A percentile compares a stretch with the other conserved stretches of the same genome.
These are phyloP conservation scores for Esox niger DNA, from an alignment of 2,113 vertebrate species.

Conservation along the genomic window DNA sequence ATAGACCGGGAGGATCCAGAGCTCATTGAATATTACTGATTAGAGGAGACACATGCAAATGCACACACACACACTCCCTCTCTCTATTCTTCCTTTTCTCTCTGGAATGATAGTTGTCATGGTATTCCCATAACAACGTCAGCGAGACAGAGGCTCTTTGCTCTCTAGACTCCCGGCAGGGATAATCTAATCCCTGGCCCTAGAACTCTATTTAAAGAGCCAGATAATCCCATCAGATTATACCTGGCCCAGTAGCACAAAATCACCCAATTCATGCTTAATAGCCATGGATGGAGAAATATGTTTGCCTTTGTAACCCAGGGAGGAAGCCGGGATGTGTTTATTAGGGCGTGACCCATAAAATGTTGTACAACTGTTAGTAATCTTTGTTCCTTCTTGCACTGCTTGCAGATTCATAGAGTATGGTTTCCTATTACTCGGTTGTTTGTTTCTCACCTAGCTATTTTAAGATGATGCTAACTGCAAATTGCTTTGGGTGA, in stretches of 20 bases:
- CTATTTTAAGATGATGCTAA: too few relatives aligned
- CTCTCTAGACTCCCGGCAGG: slow-evolving; percentile 33
- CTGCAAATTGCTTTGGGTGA: too few relatives aligned
- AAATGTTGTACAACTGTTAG: too few relatives aligned
- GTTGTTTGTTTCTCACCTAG: too few relatives aligned
- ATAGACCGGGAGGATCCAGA: neutral
- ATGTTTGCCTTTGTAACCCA: neutral
- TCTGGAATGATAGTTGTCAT: neutral
- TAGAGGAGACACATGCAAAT: neutral
- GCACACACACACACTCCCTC: neutral
- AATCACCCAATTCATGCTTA: slow-evolving; percentile 58
- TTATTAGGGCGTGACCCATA: too few relatives aligned
- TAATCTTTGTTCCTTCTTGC: too few relatives aligned
- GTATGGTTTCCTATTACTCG: too few relatives aligned
- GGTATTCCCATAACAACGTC: slow-evolving; percentile 13
- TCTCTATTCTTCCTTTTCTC: neutral
- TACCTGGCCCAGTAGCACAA: slow-evolving; percentile 47
- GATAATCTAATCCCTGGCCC: slow-evolving; percentile 59
- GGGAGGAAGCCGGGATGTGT: neutral
- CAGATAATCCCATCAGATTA: slow-evolving; percentile 67
- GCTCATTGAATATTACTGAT: neutral
- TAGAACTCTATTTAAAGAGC: slow-evolving; percentile 66
- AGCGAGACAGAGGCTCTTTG: slow-evolving; percentile 42
- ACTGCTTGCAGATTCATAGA: too few relatives aligned
- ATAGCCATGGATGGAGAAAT: slow-evolving; percentile 32